Conservation (phyloP, 2,113 vertebrate genomes). For the Grammomys dolichurus region DNA sequence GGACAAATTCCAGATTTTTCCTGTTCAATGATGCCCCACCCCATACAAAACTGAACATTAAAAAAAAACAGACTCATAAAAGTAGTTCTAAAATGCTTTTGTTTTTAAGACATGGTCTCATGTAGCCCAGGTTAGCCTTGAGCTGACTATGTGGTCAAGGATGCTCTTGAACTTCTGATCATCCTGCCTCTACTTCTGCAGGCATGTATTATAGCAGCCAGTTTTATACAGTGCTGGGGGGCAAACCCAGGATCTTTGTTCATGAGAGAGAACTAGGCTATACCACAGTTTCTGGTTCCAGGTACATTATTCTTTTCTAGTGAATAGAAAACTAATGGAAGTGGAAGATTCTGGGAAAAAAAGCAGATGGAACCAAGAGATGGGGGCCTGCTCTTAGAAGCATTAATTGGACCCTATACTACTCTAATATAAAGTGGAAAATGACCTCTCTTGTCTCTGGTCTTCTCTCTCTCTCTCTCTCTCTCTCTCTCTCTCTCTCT, state of each 20-base stretch:
- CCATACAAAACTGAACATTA: neutral
- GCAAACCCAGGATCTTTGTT: neutral
- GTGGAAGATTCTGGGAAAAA: neutral
- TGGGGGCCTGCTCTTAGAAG: neutral
- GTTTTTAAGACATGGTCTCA: neutral
- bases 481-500: rapidly evolving
- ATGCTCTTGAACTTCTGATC: neutral
- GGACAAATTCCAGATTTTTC: neutral
- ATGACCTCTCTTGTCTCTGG: neutral
- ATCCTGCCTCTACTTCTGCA: too few relatives aligned
- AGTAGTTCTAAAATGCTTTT: neutral
- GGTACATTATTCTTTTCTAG: neutral
- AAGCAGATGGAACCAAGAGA: neutral
- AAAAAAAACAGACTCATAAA: neutral
- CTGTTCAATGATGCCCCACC: neutral
- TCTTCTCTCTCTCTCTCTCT: neutral
- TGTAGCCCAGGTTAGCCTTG: neutral
- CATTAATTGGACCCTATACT: neutral
- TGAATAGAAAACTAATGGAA: neutral
- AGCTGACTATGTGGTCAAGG: neutral
- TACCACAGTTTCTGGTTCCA: neutral
- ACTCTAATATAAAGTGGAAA: neutral
- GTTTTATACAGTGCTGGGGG: neutral
- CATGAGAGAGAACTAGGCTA: neutral
- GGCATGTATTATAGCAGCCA: neutral